phyloP scores from a whole-genome alignment of 1,140 invertebrate genomes.

The Papilio glaucus region DNA sequence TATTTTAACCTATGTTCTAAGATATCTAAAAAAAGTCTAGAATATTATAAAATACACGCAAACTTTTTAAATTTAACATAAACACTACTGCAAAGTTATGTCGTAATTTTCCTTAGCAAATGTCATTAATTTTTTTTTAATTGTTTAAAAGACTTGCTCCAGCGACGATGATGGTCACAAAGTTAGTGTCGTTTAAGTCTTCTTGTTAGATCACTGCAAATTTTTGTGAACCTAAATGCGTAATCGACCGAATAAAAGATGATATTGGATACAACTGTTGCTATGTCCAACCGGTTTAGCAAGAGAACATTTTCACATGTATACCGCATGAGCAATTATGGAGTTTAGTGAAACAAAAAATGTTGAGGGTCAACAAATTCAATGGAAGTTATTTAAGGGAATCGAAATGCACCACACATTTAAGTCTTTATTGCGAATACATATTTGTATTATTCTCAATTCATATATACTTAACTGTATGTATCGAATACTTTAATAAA shows the following conservation, averaged over 20 bases:
- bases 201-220: not conserved
- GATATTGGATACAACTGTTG: not conserved
- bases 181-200: not conserved
- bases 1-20: too few species aligned
- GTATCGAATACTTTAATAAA: not conserved
- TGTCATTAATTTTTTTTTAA: too few species aligned
- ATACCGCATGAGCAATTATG: not conserved
- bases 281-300: not conserved
- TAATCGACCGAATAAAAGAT: not conserved
- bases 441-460: not conserved
- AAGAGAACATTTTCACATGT: not conserved
- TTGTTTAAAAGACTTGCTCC: not conserved
- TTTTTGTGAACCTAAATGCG: not conserved
- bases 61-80: too few species aligned
- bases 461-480: not conserved
- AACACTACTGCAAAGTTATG: too few species aligned
- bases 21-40: too few species aligned
- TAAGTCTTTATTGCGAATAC: not conserved
- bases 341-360: not conserved
- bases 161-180: too few species aligned
- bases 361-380: not conserved
- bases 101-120: too few species aligned
- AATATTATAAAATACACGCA: too few species aligned
- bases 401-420: not conserved
- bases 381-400: conserved; percentile 7